Evolutionary conservation across 2,797 vertebrate genomes (phyloP), one percentile per base, ranked within the genome.

Genomic region (Chrosomus eos): DNA sequence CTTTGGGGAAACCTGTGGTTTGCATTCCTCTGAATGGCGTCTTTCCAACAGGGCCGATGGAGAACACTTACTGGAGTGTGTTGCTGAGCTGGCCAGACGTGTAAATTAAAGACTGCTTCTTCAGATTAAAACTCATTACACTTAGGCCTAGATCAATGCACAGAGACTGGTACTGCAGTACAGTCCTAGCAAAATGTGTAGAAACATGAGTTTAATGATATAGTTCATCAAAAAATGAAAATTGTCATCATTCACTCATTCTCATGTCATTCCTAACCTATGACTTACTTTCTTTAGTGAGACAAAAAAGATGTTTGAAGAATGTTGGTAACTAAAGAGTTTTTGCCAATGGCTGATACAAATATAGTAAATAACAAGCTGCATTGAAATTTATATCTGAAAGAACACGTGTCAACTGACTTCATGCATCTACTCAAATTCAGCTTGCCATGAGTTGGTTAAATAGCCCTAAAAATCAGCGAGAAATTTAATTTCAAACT

Each of bases 61-160:
- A 55, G 72, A 76, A 55, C 62, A 43, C 62, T 83, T 67, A 45
- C 26, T 72, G 2, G 33, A 36, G 71, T 51, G 70, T 66, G 43
- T 23, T 83, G 60, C 72, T 76, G 82, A 83, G 31, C 45, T 23
- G 60, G 58, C 33, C 23, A 48, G 72, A 67, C 26, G 11, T 13
- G 43, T 21, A 38, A 67, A 76, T 66, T 67, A 55, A 75, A 83
- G 62, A 26, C 60, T 40, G 23, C 81, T 76, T 18, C 23, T 76
- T 75, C 72, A 66, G 81, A 75, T 83, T 83, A 7, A 66, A 75
- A 75, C 72, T 83, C 60, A 23, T 66, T 66, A 76, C 28, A 38
- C 31, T 48, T 8, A 26, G n/a, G n/a, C n/a, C n/a, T n/a, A n/a
- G 21, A 74, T 51, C 43, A 66, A 51, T 66, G 14, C 21, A 75